Base-by-base conservation (phyloP, 2,113 vertebrate genomes). In the Xenus cinereus region DNA sequence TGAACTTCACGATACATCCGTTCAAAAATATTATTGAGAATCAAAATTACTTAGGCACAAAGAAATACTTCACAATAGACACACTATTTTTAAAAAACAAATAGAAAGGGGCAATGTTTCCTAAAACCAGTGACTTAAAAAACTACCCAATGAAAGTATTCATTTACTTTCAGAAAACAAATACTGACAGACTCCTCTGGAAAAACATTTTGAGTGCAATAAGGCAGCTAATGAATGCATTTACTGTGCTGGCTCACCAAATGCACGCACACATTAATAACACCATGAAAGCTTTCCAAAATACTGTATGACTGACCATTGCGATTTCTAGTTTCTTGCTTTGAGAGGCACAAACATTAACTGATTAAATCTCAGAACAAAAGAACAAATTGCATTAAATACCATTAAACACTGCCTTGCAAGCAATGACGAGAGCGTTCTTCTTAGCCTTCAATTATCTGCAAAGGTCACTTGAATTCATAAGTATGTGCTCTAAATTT, bases 381-480 rank as follows among this genome's bases (percentile, higher is more conserved):
- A 80, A 83, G 30, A 79, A 82, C 6, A 63, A 68, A 71, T 83
- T 67, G 63, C 27, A 91, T 82, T 69, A 43, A 46, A 45, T 71
- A 71, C n/a, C 76, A 39, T 96, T 93, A 85, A 91, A 84, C 30
- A 66, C 21, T 20, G 71, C 85, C 64, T 81, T 68, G 26, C 46
- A 96, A 90, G 72, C 60, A 83, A 93, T 51, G 68, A 96, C 1
- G 4, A 93, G 53, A 96, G 63, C 26, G 60, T 63, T 97, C 95
- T 95, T 67, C 46, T 97, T 96, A 94, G 94, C 91, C 68, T 89
- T 77, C 48, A 96, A 56, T 95, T 72, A 81, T 89, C 50, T 91
- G 88, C 82, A 97, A 97, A 98, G 95, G 90, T 98, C 94, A 96
- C 76, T 83, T 94, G 73, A 96, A 97, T 84, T 95, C 84, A 96